Base-by-base conservation (phyloP, 2,888 invertebrate species). In the Nebria salina region DNA sequence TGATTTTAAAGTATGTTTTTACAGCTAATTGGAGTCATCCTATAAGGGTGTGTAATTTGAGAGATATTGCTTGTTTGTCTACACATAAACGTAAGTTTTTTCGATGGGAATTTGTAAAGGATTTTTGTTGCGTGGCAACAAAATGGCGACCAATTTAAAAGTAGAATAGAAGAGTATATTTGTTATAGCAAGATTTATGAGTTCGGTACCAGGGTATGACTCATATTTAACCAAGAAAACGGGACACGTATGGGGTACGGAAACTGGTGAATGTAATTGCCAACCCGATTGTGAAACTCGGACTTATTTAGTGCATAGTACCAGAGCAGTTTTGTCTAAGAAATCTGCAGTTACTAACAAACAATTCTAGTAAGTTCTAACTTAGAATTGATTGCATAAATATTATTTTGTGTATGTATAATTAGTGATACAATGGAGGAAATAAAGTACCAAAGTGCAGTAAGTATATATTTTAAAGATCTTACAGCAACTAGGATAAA, bases 401-500 rank as follows among this genome's bases (percentile, higher is more conserved):
- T 66, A 8, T 20, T 2, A 66, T 25, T 70, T 70, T 11, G 26
- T 66, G 20, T 34, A 1, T 34, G 20, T 34, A 7, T 7, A 8
- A 54, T 13, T 54, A 54, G 54, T 54, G 54, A 54, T 11, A 11
- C 8, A 54, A 11, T 13, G 54, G 54, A 26, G 5, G 8, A 5
- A 7, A 70, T 25, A 70, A 20, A 20, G 20, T 25, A 25, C 5
- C 34, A 70, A 8, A 70, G 70, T 70, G 25, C 70, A 4, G 20
- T 70, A 26, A 92, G 93, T 84, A 90, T 94, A 41, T 94, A 91
- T 86, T 94, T 93, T 86, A 92, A 91, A 83, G 93, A 94, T 85
- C 87, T 94, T 80, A 92, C 94, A 83, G 93, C 93, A 2, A 93
- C 92, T 4, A 90, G 92, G 84, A 94, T 92, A 86, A 90, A 94